Evolutionary conservation across 1,140 invertebrate species (phyloP), one percentile per base, ranked within the genome.

Genomic region (Drosophila ananassae): DNA sequence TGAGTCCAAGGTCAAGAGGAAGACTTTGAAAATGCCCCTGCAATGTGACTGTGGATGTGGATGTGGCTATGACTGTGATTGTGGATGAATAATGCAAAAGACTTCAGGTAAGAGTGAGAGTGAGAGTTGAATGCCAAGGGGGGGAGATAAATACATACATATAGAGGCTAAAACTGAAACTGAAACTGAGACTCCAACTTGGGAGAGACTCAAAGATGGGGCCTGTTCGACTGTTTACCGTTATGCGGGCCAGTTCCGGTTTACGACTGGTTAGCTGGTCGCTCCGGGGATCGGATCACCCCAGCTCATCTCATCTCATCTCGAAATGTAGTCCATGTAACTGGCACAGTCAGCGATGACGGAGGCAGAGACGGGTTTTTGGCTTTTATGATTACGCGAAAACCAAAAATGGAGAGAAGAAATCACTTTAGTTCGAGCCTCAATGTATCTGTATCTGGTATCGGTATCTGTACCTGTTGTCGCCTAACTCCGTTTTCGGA

Each of bases 1-100:
- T 66, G 75, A 91, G 89, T 91, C 89, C 89, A 91, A 91, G 89
- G 89, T 91, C 89, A 91, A 90, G 89, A 89, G 89, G 84, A 91
- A 90, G 89, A 91, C 89, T 91, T 91, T 91, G 83, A 90, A 90
- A 90, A 87, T 76, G 69, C 82, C 69, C 57, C 64, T 78, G 52
- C 73, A 74, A 83, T 76, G 77, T 62, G 69, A 37, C 12, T 44
- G 51, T 57, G 37, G 51, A 3, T 32, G 60, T 68, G 44, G 74
- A 66, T 79, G 77, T 63, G 25, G 60, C 24, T 52, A 37, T 21
- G 22, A 30, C 34, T 50, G 41, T 46, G 28, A 34, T 30, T 24
- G 41, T 56, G 66, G 83, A 87, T 89, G 84, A 87, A 87, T 87
- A 87, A 87, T 87, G 83, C 83, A 69, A 69, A 34, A 48, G 63